A percentile compares a stretch with the other conserved stretches of the same genome.
Conservation (phyloP, 2,113 vertebrate genomes). For the Chaetorhynchus papuensis region DNA sequence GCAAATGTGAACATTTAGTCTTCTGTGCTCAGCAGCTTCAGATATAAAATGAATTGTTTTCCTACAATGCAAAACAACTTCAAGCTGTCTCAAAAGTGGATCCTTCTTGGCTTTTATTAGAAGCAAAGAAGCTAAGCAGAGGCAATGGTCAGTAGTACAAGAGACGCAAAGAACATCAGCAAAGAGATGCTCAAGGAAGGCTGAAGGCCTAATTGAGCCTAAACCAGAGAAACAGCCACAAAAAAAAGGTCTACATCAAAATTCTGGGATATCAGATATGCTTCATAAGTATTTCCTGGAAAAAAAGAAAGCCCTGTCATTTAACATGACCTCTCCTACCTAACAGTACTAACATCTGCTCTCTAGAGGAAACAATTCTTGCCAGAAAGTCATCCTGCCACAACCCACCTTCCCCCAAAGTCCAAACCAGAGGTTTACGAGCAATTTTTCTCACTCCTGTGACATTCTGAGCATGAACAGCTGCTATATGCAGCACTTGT, state of each 20-base stretch:
- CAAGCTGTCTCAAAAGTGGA: neutral
- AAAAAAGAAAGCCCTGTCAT: neutral
- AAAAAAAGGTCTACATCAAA: neutral
- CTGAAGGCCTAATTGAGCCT: neutral
- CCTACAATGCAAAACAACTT: neutral
- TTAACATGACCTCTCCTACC: neutral
- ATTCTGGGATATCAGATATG: neutral
- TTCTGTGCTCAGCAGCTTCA: neutral
- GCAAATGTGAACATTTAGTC: fast-evolving
- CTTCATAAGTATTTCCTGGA: neutral
- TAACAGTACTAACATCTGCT: neutral
- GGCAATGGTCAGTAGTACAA: neutral
- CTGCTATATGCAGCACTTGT: neutral
- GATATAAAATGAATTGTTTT: neutral
- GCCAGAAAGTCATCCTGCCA: neutral
- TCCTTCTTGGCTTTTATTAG: neutral
- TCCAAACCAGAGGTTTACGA: neutral
- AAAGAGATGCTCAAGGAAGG: neutral
- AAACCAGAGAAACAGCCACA: neutral
- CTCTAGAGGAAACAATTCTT: neutral
- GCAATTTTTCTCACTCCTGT: neutral
- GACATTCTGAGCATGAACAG: fast-evolving
- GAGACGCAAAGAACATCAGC: neutral
- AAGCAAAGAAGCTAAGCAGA: neutral
- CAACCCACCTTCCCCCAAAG: neutral